Percentiles rank a stretch among this genome's conserved stretches.
Conservation (phyloP, 2,888 invertebrate species). For the Drosophila falleni region DNA sequence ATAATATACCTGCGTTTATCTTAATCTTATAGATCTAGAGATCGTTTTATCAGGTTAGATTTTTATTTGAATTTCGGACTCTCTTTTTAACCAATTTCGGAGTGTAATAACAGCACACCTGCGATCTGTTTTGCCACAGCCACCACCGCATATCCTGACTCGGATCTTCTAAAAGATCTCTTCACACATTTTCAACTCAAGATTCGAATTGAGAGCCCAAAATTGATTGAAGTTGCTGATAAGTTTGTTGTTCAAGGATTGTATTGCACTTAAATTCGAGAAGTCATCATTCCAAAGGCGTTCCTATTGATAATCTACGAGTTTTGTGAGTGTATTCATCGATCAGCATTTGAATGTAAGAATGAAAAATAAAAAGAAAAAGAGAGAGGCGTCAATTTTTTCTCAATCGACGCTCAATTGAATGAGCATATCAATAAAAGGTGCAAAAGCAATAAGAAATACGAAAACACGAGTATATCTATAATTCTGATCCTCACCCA, state of each 20-base stretch:
- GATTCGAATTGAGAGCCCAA: conserved; percentile 11
- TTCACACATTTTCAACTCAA: conserved; percentile 40
- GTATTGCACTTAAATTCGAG: conserved; percentile 38
- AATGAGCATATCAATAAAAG: conserved; percentile 1
- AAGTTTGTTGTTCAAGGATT: conserved; percentile 6
- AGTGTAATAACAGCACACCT: conserved; percentile 30
- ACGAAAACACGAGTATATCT: not conserved
- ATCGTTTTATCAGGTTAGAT: not conserved
- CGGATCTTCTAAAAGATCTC: conserved; percentile 20
- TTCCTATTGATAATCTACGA: conserved; percentile 6
- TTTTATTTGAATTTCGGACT: not conserved
- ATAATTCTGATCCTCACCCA: conserved; percentile 5
- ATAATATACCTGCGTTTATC: too few relatives aligned
- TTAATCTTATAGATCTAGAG: too few relatives aligned
- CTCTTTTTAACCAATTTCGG: not conserved
- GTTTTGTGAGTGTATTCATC: not conserved
- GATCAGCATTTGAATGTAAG: not conserved
- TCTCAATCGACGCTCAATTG: conserved; percentile 3
- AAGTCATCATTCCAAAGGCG: conserved; percentile 39
- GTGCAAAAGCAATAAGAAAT: conserved; percentile 1
- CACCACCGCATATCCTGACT: not conserved
- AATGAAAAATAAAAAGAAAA: not conserved
- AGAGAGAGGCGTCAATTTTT: not conserved
- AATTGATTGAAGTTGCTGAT: conserved; percentile 40
- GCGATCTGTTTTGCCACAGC: not conserved